These are phyloP conservation scores for Lithophane semibrunnea DNA, from an alignment of 2,888 invertebrate genomes.

Conservation along the genomic window DNA sequence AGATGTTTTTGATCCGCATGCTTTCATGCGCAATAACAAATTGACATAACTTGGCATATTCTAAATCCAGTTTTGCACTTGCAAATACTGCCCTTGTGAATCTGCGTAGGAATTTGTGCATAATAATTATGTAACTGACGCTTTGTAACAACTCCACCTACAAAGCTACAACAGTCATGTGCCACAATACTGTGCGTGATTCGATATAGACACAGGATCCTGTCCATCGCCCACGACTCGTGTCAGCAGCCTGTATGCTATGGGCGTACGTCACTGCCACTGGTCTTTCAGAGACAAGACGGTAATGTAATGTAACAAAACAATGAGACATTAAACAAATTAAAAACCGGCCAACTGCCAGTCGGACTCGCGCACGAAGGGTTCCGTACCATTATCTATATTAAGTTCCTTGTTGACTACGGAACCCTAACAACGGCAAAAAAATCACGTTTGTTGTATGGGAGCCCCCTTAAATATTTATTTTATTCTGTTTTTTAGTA, in stretches of 20 bases:
- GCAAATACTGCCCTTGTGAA: background rate
- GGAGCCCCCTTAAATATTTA: too few species aligned
- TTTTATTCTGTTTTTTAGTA: too few species aligned
- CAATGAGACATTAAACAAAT: background rate
- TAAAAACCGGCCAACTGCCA: too few species aligned
- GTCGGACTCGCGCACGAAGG: too few species aligned
- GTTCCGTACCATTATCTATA: too few species aligned
- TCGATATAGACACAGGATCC: background rate
- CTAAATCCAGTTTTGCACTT: background rate
- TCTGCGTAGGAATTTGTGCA: background rate
- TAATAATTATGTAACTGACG: background rate
- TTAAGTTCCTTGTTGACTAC: too few species aligned
- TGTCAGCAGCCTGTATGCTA: background rate
- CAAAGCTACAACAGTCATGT: background rate
- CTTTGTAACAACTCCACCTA: background rate
- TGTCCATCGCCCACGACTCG: background rate
- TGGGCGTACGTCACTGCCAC: background rate
- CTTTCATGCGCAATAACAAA: background rate
- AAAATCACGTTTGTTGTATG: too few species aligned
- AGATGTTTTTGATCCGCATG: background rate
- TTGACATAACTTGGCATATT: background rate
- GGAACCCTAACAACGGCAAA: too few species aligned
- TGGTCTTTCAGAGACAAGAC: background rate
- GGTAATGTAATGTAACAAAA: background rate
- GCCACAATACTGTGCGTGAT: background rate